Evolutionary conservation across 2,888 invertebrate species (phyloP).

Genomic region (Clanis bilineata): DNA sequence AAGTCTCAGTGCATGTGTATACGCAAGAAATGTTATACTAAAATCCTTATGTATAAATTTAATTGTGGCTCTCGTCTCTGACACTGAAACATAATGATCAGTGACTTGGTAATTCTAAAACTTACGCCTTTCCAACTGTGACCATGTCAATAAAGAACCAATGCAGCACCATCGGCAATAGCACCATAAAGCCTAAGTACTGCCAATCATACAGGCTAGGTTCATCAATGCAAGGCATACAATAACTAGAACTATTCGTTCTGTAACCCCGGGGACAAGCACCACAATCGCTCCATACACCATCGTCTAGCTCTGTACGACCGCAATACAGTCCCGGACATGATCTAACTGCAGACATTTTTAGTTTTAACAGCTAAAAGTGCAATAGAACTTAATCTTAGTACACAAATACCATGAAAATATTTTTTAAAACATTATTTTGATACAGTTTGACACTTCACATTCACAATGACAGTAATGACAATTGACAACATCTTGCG

Average conservation of each 20-base stretch:
- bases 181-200: slow-evolving; percentile 96
- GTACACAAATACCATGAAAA: neutral
- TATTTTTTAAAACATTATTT: neutral
- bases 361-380: neutral
- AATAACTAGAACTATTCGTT: slow-evolving; percentile 87
- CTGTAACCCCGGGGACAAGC: slow-evolving; percentile 93
- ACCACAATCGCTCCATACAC: slow-evolving; percentile 90
- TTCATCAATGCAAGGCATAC: slow-evolving; percentile 87
- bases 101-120: too few relatives aligned
- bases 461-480: too few relatives aligned
- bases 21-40: too few relatives aligned
- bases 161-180: slow-evolving; percentile 93
- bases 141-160: slow-evolving; percentile 96
- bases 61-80: too few relatives aligned
- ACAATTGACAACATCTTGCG: too few relatives aligned
- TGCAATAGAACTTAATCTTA: neutral
- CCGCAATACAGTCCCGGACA: slow-evolving; percentile 95
- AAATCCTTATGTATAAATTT: too few relatives aligned
- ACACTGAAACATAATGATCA: too few relatives aligned
- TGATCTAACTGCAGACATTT: slow-evolving; percentile 63
- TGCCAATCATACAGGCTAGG: slow-evolving; percentile 95
- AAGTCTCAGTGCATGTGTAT: too few relatives aligned
- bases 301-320: slow-evolving; percentile 84
- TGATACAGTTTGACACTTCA: too few relatives aligned
- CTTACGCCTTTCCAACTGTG: slow-evolving; percentile 87